Conservation (phyloP, 2,113 vertebrate genomes). For the Hydrolagus affinis region DNA sequence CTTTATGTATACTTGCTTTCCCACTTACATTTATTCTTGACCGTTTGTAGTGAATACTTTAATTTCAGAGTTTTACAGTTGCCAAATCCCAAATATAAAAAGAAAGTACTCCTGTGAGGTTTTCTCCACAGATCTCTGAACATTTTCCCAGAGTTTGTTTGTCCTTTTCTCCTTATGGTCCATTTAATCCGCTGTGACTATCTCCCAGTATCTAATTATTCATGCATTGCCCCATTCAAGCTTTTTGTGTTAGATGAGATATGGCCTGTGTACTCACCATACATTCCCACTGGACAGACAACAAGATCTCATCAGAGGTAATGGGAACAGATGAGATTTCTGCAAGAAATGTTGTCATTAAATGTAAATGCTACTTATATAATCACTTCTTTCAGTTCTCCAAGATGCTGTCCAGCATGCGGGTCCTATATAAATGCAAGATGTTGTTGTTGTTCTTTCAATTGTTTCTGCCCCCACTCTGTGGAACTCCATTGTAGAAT, state of each 20-base stretch:
- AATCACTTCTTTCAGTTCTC: no score
- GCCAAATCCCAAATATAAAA: background rate
- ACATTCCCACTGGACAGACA: background rate
- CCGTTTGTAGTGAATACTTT: background rate
- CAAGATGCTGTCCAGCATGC: no score
- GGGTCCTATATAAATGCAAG: no score
- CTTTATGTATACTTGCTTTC: background rate
- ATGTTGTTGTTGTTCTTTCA: no score
- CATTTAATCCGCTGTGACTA: background rate
- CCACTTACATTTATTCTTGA: background rate
- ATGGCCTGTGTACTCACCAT: background rate
- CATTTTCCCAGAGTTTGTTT: background rate
- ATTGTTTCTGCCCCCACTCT: no score
- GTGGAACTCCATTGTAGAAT: no score
- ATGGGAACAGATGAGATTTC: background rate
- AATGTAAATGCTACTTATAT: no score
- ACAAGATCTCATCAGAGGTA: background rate
- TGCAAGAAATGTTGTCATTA: no score
- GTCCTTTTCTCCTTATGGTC: background rate
- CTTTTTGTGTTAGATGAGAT: background rate
- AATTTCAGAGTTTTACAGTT: background rate
- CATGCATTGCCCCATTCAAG: background rate
- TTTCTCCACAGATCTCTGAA: background rate
- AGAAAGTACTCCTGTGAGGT: background rate
- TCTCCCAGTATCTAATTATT: background rate